These are phyloP conservation scores for Premnoplex brunnescens DNA, from an alignment of 2,797 vertebrate genomes.

Conservation along the genomic window DNA sequence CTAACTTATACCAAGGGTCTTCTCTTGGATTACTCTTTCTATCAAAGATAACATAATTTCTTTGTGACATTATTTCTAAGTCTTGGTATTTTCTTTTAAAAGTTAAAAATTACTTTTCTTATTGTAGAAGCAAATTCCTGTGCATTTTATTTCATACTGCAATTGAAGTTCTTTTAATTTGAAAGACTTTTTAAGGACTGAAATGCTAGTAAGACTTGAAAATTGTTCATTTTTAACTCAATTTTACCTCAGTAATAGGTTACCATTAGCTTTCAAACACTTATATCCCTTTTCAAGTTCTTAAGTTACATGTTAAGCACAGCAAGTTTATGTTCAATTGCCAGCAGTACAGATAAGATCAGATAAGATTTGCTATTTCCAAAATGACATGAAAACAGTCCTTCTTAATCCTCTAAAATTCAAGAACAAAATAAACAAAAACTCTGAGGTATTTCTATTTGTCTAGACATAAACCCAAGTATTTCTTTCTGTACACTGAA, in stretches of 20 bases:
- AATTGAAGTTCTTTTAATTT: neutral
- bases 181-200: neutral
- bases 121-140: neutral
- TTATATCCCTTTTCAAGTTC: neutral
- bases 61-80: neutral
- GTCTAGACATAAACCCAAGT: neutral
- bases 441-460: neutral
- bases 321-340: neutral
- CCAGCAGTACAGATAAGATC: neutral
- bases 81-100: neutral
- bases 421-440: neutral
- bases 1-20: neutral
- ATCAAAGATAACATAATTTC: neutral
- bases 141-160: neutral
- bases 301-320: neutral
- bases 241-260: neutral
- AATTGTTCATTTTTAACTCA: neutral
- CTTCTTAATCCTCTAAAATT: neutral
- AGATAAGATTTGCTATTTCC: neutral
- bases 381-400: neutral
- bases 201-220: neutral
- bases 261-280: neutral
- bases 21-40: neutral
- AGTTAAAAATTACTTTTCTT: neutral
- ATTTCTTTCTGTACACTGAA: neutral